These are phyloP conservation scores for Actinostola sp. DNA, from an alignment of 92 coral and sea anemone species.

Conservation along the genomic window DNA sequence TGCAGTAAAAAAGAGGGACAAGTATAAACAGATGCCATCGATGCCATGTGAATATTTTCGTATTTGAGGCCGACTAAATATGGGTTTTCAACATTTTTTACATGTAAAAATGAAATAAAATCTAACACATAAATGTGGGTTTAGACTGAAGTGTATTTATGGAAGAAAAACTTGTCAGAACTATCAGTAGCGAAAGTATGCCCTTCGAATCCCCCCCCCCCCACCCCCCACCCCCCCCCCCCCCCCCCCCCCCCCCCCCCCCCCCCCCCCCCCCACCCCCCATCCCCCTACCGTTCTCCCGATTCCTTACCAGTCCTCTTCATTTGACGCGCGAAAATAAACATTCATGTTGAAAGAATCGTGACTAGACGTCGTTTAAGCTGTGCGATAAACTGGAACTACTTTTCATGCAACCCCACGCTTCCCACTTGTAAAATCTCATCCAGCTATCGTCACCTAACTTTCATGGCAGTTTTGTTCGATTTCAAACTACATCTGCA, in stretches of 20 bases:
- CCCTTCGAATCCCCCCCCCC: not conserved
- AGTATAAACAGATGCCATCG: too few species aligned
- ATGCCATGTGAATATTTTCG: too few species aligned
- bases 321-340: conserved; percentile 11
- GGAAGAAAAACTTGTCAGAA: too few species aligned
- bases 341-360: not conserved
- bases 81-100: too few species aligned
- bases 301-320: conserved; percentile 14
- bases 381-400: conserved; percentile 27
- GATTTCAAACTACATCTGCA: not conserved
- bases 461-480: not conserved
- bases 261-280: not conserved
- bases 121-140: too few species aligned
- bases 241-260: not conserved
- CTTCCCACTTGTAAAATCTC: not conserved
- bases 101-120: too few species aligned
- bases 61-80: too few species aligned
- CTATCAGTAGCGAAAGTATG: not conserved
- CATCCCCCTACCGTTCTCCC: not conserved
- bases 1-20: too few species aligned
- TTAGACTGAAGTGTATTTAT: too few species aligned
- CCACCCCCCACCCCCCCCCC: too few species aligned
- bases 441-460: not conserved
- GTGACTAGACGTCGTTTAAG: conserved; percentile 20
- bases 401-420: conserved; percentile 8